Evolutionary conservation across 2,797 vertebrate species (phyloP), one percentile per base, ranked within the genome.

Genomic region (Onychomys torridus): DNA sequence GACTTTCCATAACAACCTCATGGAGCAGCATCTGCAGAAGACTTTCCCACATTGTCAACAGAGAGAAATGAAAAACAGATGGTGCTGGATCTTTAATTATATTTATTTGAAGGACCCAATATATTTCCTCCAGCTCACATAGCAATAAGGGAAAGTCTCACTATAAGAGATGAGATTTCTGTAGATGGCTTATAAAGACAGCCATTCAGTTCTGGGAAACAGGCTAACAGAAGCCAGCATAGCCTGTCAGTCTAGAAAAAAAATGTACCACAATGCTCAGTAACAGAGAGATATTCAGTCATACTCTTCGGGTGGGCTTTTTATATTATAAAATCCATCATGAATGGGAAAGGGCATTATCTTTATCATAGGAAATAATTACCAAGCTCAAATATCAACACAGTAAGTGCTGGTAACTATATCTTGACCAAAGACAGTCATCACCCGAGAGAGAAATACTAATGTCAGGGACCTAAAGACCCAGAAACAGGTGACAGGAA

Each of bases 31-130:
- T 61, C 79, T 55, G 4, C 17, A 52, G 61, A 82, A 90, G 55
- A n/a, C 9, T 88, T 92, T 73, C 55, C 46, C 83, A 79, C 17
- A 78, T 27, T 85, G 34, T 83, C 85, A 76, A 52, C 79, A 34
- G 75, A 89, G 43, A 49, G 21, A 67, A 90, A 63, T 49, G 89
- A 82, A 89, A 69, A 77, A 4, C 37, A 93, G 83, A 85, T 81
- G 90, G 59, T 40, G 4, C 16, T 83, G 77, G 23, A 78, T 55
- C 43, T 84, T 90, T 29, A 59, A 29, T 46, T 79, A 32, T 75
- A 89, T 52, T 91, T 92, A 69, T 55, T 84, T 89, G 13, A 5
- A 81, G 83, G 92, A 78, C 67, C 76, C 29, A 57, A n/a, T 86
- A 78, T 71, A 67, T 81, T 76, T 84, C n/a, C 79, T 89, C 16